Conservation (phyloP, 2,888 invertebrate genomes). For the Lasius fuliginosus region DNA sequence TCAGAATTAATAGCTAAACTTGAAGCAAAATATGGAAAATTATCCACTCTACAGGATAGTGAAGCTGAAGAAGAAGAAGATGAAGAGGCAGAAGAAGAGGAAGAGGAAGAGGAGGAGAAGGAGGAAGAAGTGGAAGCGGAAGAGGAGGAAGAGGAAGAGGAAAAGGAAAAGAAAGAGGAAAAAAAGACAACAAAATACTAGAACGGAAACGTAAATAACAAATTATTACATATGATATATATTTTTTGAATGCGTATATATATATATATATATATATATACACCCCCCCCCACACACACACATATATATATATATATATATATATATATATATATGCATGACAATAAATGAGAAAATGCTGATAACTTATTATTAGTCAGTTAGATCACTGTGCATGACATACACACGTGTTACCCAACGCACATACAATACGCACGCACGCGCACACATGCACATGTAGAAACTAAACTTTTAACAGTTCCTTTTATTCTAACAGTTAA, state of each 20-base stretch:
- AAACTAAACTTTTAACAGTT: not conserved
- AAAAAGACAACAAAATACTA: slow-evolving; percentile 74
- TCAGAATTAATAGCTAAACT: slow-evolving; percentile 90
- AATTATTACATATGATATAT: slow-evolving; percentile 21
- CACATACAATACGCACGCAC: too few relatives aligned
- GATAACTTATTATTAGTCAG: too few relatives aligned
- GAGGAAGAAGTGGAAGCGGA: not conserved
- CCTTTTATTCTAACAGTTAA: not conserved
- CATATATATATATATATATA: not conserved
- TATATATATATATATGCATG: not conserved
- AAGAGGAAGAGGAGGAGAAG: slow-evolving; percentile 78
- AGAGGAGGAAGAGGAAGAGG: slow-evolving; percentile 78
- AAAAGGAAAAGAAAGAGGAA: slow-evolving; percentile 74
- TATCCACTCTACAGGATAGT: slow-evolving; percentile 87
- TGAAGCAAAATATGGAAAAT: slow-evolving; percentile 91
- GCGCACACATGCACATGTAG: not conserved
- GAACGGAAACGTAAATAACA: slow-evolving; percentile 86
- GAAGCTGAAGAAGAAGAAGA: slow-evolving; percentile 85
- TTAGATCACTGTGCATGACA: too few relatives aligned
- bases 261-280: too few relatives aligned
- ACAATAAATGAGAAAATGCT: too few relatives aligned
- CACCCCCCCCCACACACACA: not conserved
- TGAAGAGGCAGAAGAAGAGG: slow-evolving; percentile 87
- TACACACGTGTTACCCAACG: too few relatives aligned
- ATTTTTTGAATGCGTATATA: not conserved